Conservation (phyloP, 2,888 invertebrate genomes). For the Harmothoe impar region DNA sequence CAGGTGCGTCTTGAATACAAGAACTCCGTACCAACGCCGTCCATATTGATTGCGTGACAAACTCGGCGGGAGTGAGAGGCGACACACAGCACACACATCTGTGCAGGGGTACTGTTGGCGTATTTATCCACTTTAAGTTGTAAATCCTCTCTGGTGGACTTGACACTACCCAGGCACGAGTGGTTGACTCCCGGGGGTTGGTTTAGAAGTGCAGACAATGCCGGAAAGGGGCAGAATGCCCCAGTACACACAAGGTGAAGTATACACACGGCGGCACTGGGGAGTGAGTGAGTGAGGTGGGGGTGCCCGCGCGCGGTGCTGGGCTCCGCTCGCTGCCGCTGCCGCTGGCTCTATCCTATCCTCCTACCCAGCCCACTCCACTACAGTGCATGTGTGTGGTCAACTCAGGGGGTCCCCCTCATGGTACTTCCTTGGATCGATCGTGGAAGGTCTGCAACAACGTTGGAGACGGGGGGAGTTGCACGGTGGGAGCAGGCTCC, state of each 20-base stretch:
- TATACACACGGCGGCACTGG: background rate
- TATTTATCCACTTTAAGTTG: background rate
- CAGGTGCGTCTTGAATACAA: background rate
- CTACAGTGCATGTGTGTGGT: constrained; percentile 10
- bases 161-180: no score
- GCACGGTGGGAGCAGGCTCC: no score
- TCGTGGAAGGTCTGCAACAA: background rate
- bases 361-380: no score
- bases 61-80: background rate
- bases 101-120: background rate
- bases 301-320: background rate
- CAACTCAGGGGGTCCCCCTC: background rate
- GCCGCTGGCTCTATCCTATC: background rate
- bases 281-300: background rate
- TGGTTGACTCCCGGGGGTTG: no score
- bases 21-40: background rate
- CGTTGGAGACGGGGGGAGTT: background rate
- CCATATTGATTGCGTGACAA: constrained; percentile 29
- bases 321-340: background rate
- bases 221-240: no score
- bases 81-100: background rate
- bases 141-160: no score
- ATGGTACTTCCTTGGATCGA: constrained; percentile 14
- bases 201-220: no score
- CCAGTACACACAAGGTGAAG: background rate